Evolutionary conservation across 2,888 invertebrate species (phyloP).

Genomic region (Netelia melanura): DNA sequence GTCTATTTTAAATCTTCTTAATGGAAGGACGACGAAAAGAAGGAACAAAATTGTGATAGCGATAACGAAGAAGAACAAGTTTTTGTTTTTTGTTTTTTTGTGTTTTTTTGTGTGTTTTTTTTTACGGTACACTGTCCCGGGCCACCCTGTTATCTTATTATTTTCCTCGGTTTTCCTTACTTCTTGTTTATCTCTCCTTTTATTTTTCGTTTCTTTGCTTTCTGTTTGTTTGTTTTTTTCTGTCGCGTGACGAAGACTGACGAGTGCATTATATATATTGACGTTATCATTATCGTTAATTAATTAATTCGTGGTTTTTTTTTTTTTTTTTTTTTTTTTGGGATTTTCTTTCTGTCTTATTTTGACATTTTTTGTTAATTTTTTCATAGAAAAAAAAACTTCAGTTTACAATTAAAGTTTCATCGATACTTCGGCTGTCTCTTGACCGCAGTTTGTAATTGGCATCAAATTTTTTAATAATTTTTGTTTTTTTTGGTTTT

Average conservation of each 20-base stretch:
- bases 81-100: too few relatives aligned
- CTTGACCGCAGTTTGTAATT: constrained; percentile 64
- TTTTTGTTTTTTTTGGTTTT: constrained; percentile 3
- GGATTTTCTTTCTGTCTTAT: constrained; percentile 38
- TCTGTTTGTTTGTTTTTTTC: constrained; percentile 33
- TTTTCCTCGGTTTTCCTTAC: constrained; percentile 8
- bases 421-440: constrained; percentile 37
- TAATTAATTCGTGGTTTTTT: constrained; percentile 35
- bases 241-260: constrained; percentile 71
- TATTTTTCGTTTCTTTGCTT: not conserved
- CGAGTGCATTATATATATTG: constrained; percentile 68
- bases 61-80: constrained; percentile 52
- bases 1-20: constrained; percentile 11
- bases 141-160: constrained; percentile 77
- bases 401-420: constrained; percentile 52
- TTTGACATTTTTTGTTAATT: constrained; percentile 63
- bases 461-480: constrained; percentile 62
- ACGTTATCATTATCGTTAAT: constrained; percentile 52
- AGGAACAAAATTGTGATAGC: constrained; percentile 51
- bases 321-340: constrained; percentile 12
- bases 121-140: constrained; percentile 77
- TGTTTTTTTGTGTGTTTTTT: too few relatives aligned
- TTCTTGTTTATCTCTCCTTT: not conserved
- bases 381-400: constrained; percentile 65
- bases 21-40: constrained; percentile 56